A percentile compares a stretch with the other conserved stretches of the same genome.
Evolutionary conservation across 2,113 vertebrate species (phyloP).

Genomic region (Litocranius walleri): DNA sequence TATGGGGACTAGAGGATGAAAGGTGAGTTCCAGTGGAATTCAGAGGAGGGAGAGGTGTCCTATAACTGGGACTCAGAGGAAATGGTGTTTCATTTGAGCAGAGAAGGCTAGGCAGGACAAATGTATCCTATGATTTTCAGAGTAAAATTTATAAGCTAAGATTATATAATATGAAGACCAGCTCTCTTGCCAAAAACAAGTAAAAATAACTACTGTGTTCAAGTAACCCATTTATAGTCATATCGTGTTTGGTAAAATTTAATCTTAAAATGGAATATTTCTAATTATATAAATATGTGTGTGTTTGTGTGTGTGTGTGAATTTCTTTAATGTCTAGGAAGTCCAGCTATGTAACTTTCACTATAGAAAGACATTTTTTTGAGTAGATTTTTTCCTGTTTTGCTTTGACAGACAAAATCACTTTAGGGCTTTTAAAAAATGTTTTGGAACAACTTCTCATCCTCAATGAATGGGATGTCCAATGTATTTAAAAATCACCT

Average conservation of each 20-base stretch:
- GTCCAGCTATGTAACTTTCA: background rate
- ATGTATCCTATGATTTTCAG: background rate
- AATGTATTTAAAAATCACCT: slow-evolving; percentile 38
- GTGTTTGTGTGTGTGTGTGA: background rate
- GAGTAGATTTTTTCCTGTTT: background rate
- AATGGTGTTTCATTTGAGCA: background rate
- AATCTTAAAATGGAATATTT: slow-evolving; percentile 29
- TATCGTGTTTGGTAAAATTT: background rate
- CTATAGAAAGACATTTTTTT: background rate
- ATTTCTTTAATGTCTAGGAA: slow-evolving; percentile 23
- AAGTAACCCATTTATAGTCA: background rate
- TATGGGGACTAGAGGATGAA: background rate
- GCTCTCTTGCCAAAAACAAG: slow-evolving; percentile 14
- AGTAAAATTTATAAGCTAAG: background rate
- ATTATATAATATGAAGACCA: background rate
- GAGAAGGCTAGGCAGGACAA: background rate
- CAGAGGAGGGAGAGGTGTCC: background rate
- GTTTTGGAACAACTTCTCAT: slow-evolving; percentile 13
- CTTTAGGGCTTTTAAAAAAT: slow-evolving; percentile 5
- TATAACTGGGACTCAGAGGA: background rate
- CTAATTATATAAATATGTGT: background rate
- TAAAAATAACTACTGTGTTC: background rate
- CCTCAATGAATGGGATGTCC: background rate
- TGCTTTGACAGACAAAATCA: background rate
- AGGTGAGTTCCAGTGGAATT: background rate